A percentile compares a stretch with the other conserved stretches of the same genome.
Conservation (phyloP, 2,888 invertebrate species). For the Xestobium rufovillosum region DNA sequence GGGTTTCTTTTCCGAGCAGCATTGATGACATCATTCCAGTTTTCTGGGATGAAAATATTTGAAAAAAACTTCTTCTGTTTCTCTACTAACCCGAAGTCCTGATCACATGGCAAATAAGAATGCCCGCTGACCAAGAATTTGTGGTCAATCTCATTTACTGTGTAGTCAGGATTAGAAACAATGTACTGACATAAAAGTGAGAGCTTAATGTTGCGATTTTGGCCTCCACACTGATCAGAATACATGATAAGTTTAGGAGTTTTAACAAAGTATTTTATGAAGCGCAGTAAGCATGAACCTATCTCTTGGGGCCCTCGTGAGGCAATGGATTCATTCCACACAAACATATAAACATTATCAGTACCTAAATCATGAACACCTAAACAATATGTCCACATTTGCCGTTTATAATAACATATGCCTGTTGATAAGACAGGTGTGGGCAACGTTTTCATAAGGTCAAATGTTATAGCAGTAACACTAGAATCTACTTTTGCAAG, state of each 20-base stretch:
- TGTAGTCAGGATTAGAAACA: conserved; percentile 18
- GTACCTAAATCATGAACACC: conserved; percentile 24
- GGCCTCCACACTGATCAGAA: conserved; percentile 21
- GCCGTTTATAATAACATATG: too few species aligned
- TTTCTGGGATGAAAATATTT: conserved; percentile 6
- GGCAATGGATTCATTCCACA: conserved; percentile 25
- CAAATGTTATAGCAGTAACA: conserved; percentile 23
- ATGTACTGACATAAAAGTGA: conserved; percentile 22
- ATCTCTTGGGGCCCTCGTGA: conserved; percentile 27
- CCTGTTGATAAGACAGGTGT: conserved; percentile 27
- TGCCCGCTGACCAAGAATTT: conserved; percentile 20
- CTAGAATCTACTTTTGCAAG: conserved; percentile 12
- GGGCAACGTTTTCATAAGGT: conserved; percentile 28
- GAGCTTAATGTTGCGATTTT: conserved; percentile 25
- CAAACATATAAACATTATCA: conserved; percentile 25
- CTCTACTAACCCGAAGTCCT: conserved; percentile 16
- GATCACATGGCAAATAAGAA: conserved; percentile 17
- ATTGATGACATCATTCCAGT: conserved; percentile 13
- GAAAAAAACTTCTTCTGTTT: conserved; percentile 10
- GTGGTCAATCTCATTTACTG: conserved; percentile 17
- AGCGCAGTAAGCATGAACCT: conserved; percentile 23
- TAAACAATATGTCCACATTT: conserved; percentile 28
- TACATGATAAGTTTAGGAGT: conserved; percentile 20
- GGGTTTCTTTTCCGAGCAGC: conserved; percentile 9
- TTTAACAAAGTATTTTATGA: conserved; percentile 21